Evolutionary conservation across 2,113 vertebrate genomes (phyloP).

Genomic region (Ciconia maguari): DNA sequence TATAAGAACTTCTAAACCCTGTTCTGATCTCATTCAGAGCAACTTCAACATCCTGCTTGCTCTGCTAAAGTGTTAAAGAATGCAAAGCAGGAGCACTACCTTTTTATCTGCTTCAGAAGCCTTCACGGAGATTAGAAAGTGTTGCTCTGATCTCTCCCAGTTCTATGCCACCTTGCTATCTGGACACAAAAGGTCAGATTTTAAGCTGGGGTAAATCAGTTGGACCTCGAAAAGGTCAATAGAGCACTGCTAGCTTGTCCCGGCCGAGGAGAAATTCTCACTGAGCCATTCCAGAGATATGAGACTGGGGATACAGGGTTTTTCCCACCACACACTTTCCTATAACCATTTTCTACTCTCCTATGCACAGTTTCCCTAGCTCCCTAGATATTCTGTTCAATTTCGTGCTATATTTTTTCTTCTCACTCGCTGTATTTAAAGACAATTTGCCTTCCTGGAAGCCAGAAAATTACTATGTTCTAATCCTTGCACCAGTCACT

Average conservation of each 20-base stretch:
- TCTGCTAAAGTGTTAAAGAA: constrained; percentile 34
- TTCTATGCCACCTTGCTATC: constrained; percentile 37
- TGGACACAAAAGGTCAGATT: constrained; percentile 32
- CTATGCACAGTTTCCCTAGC: neutral
- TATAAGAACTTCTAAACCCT: neutral
- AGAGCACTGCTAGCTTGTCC: neutral
- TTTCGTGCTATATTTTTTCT: neutral
- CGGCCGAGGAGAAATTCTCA: neutral
- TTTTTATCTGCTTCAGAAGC: constrained; percentile 44
- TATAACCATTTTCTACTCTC: neutral
- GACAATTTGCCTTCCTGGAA: neutral
- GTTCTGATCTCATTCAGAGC: neutral
- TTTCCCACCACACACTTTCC: neutral
- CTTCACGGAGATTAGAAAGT: constrained; percentile 34
- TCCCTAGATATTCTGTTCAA: neutral
- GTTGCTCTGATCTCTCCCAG: constrained; percentile 40
- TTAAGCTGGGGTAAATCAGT: neutral
- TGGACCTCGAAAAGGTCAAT: neutral
- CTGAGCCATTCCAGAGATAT: neutral
- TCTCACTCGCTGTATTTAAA: neutral
- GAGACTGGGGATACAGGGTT: neutral
- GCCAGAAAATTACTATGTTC: neutral
- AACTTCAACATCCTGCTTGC: neutral
- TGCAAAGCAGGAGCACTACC: neutral
- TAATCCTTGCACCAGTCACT: neutral